Evolutionary conservation across 2,113 vertebrate species (phyloP).

Genomic region (Condylura cristata): DNA sequence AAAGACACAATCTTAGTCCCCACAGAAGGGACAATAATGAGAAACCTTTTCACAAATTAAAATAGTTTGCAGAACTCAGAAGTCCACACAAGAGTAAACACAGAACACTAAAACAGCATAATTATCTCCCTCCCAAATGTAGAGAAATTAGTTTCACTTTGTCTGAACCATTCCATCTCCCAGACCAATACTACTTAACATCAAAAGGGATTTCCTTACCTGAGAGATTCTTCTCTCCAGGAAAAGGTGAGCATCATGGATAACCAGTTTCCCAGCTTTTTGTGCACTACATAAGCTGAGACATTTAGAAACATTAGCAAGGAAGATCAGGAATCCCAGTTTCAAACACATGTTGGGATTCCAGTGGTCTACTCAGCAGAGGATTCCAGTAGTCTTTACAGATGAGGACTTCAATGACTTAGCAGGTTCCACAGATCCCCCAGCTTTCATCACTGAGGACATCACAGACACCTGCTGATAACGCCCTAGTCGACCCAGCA

Average conservation of each 20-base stretch:
- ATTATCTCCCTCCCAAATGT: not conserved
- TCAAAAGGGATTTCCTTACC: not conserved
- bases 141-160: not conserved
- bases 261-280: not conserved
- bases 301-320: not conserved
- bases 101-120: not conserved
- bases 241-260: not conserved
- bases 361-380: not conserved
- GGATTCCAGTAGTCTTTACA: not conserved
- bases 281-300: not conserved
- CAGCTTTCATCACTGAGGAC: not conserved
- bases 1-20: not conserved
- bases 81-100: not conserved
- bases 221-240: not conserved
- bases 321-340: not conserved
- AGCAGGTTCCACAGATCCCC: not conserved
- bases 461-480: too few relatives aligned
- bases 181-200: too few relatives aligned
- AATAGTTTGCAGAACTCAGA: not conserved
- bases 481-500: not conserved
- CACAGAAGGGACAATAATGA: too few relatives aligned
- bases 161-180: too few relatives aligned
- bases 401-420: not conserved
- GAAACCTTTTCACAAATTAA: not conserved
- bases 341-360: too few relatives aligned